Evolutionary conservation across 2,113 vertebrate genomes (phyloP).

Genomic region (Phylloscopus trochiloides): DNA sequence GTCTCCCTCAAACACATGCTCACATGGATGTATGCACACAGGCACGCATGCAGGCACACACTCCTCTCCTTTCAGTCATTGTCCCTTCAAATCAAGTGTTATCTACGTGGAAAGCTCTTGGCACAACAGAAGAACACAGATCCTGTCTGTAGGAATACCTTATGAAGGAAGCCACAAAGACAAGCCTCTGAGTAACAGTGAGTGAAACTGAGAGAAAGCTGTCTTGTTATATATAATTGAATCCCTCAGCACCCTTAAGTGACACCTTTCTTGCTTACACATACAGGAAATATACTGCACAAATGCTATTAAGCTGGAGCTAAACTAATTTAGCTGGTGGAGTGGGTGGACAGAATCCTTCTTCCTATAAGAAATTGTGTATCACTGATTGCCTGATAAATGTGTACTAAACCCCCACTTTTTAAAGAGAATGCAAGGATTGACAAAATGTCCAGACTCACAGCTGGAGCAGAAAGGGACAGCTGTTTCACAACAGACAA

Average conservation of each 20-base stretch:
- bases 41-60: neutral
- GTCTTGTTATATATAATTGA: constrained; percentile 51
- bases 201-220: constrained; percentile 22
- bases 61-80: neutral
- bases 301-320: constrained; percentile 51
- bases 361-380: constrained; percentile 52
- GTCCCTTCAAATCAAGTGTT: constrained; percentile 27
- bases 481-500: neutral
- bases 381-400: constrained; percentile 33
- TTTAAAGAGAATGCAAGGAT: constrained; percentile 1
- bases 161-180: neutral
- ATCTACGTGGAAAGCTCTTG: neutral
- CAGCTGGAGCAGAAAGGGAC: constrained; percentile 5
- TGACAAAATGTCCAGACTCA: neutral
- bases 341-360: constrained; percentile 40
- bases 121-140: neutral
- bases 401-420: neutral
- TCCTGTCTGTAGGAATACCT: constrained; percentile 2
- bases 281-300: constrained; percentile 61
- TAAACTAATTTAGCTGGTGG: constrained; percentile 53
- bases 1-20: neutral
- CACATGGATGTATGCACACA: neutral
- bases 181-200: neutral
- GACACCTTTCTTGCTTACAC: constrained; percentile 57
- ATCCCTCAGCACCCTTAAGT: constrained; percentile 43